Base-by-base conservation (phyloP, 2,888 invertebrate genomes). In the Drosophila prolongata region DNA sequence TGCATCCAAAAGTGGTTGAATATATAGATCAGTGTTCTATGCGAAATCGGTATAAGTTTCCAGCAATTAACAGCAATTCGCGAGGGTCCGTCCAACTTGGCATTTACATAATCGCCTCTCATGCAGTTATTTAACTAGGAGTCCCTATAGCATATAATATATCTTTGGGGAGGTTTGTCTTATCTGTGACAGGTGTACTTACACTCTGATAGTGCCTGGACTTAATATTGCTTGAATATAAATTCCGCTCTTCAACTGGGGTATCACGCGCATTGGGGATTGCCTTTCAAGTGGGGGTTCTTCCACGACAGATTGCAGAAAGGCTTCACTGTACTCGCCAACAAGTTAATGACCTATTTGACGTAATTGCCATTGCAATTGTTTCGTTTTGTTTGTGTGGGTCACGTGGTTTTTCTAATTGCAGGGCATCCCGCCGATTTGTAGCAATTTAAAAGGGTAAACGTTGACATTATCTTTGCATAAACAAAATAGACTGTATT, bases 271-370 rank as follows among this genome's bases (percentile, higher is more conserved):
- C 42, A n/a, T 27, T 16, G 16, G 16, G 16, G 16, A 16, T 16
- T 47, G 38, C 46, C 46, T 35, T 52, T 46, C 44, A 4, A 34
- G 35, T 56, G 70, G 49, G 30, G 19, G 5, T n/a, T 34, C 43
- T 42, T 61, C 40, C 54, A 61, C 14, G 19, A 3, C 19, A 10
- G n/a, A 4, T 16, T 10, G n/a, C 24, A 42, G 35, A 53, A 38
- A 11, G 34, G 49, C n/a, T 62, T 30, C 19, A 52, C 55, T 71
- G 55, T 60, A 61, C 11, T 64, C 50, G 65, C 46, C 53, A 62
- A 61, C 27, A 57, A 62, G 84, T 77, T 65, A 78, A 67, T 73
- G 84, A 86, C 66, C 62, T 61, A 55, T 71, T 76, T 71, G 61
- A 74, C 52, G 65, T 70, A 49, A 52, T 34, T 61, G 65, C 16